Percentiles rank a stretch among this genome's conserved stretches.
Conservation (phyloP, 2,113 vertebrate species). For the Willisornis vidua region DNA sequence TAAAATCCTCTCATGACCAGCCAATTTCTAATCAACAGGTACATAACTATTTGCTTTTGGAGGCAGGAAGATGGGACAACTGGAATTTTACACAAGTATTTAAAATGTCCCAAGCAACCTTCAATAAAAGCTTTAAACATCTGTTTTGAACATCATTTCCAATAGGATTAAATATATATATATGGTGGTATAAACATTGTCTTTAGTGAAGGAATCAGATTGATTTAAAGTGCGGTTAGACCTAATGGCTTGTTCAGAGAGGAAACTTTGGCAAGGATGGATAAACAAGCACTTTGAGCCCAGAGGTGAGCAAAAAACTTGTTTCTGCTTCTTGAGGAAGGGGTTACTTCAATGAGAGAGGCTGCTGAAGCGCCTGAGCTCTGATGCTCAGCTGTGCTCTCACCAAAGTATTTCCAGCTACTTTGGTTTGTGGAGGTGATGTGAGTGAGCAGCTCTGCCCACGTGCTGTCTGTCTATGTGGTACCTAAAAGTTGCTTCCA, state of each 20-base stretch:
- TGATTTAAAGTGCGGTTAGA: neutral
- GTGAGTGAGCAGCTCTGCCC: neutral
- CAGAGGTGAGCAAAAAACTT: neutral
- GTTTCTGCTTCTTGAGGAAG: neutral
- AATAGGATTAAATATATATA: neutral
- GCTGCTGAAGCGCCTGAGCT: fast-evolving
- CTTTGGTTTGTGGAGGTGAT: neutral
- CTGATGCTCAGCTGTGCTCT: neutral
- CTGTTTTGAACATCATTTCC: neutral
- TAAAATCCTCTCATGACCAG: neutral
- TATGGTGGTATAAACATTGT: neutral
- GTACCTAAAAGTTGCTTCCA: neutral
- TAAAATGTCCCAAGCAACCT: neutral
- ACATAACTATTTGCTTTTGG: neutral
- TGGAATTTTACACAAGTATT: neutral
- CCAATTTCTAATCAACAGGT: neutral
- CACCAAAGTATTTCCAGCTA: neutral
- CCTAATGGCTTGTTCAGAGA: neutral
- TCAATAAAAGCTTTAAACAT: neutral
- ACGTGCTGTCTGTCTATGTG: fast-evolving
- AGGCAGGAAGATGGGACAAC: neutral
- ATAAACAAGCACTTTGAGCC: neutral
- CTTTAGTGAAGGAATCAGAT: neutral
- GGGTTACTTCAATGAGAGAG: neutral
- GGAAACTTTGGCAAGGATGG: neutral